phyloP scores from a whole-genome alignment of 1,140 invertebrate genomes.

The Pantala flavescens region DNA sequence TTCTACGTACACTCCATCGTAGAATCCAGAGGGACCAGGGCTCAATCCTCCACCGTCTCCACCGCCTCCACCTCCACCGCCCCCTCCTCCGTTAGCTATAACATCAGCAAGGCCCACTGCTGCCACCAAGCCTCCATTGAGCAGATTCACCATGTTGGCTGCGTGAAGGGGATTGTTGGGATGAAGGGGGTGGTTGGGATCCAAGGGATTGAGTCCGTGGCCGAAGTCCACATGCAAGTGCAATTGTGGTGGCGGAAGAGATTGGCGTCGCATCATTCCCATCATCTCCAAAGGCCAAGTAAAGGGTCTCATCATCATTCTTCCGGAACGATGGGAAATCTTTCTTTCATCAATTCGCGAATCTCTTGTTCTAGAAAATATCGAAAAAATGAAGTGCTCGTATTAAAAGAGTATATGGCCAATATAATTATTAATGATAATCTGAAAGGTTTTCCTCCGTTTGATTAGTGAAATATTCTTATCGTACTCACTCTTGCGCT shows the following conservation, averaged over 20 bases:
- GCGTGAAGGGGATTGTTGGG: neutral
- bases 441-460: no score
- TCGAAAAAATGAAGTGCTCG: no score
- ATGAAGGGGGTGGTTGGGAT: neutral
- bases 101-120: neutral
- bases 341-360: no score
- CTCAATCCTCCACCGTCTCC: neutral
- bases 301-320: no score
- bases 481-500: no score
- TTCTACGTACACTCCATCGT: no score
- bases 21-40: no score
- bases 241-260: neutral
- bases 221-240: neutral
- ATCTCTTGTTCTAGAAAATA: no score
- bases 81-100: neutral
- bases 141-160: neutral
- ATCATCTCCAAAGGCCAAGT: neutral
- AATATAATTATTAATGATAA: no score
- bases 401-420: no score
- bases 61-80: neutral
- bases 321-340: no score
- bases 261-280: neutral
- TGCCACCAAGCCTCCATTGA: neutral
- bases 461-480: no score
- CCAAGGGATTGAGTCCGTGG: neutral